A percentile compares a stretch with the other conserved stretches of the same genome.
Conservation (phyloP, 2,113 vertebrate genomes). For the Cebidichthys violaceus region DNA sequence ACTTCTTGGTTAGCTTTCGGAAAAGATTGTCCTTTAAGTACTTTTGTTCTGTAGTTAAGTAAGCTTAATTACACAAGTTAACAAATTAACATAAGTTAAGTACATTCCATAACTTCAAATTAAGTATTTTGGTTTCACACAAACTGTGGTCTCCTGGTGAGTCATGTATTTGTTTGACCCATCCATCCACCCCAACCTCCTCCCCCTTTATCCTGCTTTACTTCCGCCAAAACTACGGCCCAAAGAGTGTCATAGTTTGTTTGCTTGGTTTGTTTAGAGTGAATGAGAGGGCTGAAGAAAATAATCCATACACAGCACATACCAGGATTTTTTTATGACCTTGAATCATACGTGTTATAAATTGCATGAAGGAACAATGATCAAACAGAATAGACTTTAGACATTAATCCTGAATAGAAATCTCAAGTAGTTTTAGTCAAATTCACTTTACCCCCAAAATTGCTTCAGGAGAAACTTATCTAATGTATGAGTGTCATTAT, state of each 20-base stretch:
- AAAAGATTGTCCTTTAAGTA: no score
- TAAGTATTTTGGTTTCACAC: not conserved
- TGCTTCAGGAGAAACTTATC: slow-evolving; percentile 26
- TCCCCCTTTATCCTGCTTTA: no score
- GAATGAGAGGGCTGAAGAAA: slow-evolving; percentile 1
- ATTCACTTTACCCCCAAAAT: not conserved
- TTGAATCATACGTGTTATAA: slow-evolving; percentile 31
- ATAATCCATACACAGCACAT: slow-evolving; percentile 21
- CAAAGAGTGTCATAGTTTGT: not conserved
- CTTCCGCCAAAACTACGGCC: no score
- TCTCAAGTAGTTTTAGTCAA: not conserved
- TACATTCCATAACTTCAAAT: no score
- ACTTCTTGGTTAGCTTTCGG: no score
- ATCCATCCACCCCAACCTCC: no score
- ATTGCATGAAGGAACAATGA: slow-evolving; percentile 21
- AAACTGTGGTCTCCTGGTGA: not conserved
- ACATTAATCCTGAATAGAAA: slow-evolving; percentile 35
- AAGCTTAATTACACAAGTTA: no score
- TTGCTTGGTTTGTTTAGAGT: not conserved
- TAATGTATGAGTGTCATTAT: slow-evolving; percentile 4
- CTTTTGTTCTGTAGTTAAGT: no score
- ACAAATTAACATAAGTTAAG: no score
- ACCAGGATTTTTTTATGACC: slow-evolving; percentile 8
- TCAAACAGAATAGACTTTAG: slow-evolving; percentile 57
- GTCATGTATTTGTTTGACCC: not conserved